Evolutionary conservation across 64 coral and sea anemone species (phyloP).

Genomic region (Porites lutea): DNA sequence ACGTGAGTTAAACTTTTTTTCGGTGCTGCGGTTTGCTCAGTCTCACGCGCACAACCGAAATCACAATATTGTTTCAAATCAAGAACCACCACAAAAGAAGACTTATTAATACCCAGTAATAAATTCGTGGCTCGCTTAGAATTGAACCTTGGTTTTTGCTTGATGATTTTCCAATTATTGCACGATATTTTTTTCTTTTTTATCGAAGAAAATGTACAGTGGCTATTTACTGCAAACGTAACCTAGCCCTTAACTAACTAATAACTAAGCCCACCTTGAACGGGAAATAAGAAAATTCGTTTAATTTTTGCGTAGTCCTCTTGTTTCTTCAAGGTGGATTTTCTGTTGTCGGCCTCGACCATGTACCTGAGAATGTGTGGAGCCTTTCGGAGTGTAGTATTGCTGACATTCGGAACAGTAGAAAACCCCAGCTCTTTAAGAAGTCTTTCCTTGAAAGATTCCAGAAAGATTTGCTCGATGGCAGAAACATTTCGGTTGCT

Average conservation of each 20-base stretch:
- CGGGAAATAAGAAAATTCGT: conserved; percentile 9
- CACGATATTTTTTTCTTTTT: not conserved
- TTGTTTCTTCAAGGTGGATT: not conserved
- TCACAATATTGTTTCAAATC: too few species aligned
- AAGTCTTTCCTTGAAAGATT: conserved; percentile 28
- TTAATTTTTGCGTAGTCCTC: not conserved
- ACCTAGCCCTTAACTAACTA: not conserved
- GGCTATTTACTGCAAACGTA: not conserved
- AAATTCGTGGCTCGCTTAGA: too few species aligned
- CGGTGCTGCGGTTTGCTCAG: too few species aligned
- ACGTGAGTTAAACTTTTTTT: too few species aligned
- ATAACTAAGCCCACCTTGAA: not conserved
- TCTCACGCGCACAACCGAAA: too few species aligned
- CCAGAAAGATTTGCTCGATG: not conserved
- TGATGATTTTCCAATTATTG: too few species aligned
- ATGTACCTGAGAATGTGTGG: not conserved
- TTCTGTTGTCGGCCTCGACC: conserved; percentile 4
- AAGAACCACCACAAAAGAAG: too few species aligned
- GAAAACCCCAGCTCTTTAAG: conserved; percentile 31
- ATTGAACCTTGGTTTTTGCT: too few species aligned
- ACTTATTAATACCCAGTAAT: too few species aligned
- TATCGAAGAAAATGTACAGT: not conserved
- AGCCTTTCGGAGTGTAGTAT: not conserved
- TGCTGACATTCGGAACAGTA: not conserved
- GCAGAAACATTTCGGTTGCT: not conserved